A percentile compares a stretch with the other conserved stretches of the same genome.
These are phyloP conservation scores for Sitta europaea DNA, from an alignment of 2,113 vertebrate genomes.

Conservation along the genomic window DNA sequence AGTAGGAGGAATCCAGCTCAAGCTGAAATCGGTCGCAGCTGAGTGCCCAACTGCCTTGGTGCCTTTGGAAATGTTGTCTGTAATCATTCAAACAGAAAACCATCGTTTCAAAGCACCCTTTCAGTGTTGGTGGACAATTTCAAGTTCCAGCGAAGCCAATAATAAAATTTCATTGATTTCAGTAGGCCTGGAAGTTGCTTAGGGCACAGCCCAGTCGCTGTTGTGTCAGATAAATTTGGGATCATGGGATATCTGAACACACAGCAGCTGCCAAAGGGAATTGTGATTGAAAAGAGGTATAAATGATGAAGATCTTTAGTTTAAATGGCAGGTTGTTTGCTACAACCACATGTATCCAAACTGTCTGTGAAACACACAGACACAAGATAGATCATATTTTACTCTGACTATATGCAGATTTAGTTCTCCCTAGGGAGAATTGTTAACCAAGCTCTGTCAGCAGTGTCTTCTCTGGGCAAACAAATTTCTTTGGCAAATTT, in stretches of 20 bases:
- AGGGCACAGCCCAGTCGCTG: background rate
- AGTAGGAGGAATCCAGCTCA: background rate
- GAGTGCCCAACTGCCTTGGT: background rate
- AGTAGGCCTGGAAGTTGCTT: background rate
- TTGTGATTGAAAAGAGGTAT: background rate
- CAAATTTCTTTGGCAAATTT: background rate
- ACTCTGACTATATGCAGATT: background rate
- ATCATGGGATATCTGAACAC: background rate
- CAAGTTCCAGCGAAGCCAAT: background rate
- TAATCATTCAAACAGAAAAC: slow-evolving; percentile 24
- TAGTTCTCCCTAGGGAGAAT: background rate
- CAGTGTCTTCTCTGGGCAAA: background rate
- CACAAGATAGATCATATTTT: background rate
- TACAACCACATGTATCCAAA: background rate
- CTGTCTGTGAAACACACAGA: background rate
- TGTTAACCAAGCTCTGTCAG: accelerated
- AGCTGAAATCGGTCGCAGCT: background rate
- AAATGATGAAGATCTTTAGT: background rate
- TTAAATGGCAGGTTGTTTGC: background rate
- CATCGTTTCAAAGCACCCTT: background rate
- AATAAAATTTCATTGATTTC: background rate
- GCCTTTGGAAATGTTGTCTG: slow-evolving; percentile 8
- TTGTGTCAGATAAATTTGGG: background rate
- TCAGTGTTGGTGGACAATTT: background rate
- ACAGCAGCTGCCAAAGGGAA: background rate